phyloP scores from a whole-genome alignment of 2,888 invertebrate genomes.

The Euzophera pinguis region DNA sequence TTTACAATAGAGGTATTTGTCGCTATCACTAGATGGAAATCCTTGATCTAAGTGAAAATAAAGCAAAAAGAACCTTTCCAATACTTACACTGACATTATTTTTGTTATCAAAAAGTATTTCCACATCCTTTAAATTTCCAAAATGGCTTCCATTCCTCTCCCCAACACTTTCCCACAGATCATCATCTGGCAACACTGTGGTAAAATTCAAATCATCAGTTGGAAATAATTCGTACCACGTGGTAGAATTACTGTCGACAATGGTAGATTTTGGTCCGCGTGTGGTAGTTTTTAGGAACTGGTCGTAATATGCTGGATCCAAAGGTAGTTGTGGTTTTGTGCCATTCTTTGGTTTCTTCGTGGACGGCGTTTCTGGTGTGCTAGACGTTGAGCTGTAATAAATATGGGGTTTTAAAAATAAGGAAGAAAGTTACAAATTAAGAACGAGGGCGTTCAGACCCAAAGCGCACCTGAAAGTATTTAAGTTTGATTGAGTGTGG shows the following conservation, averaged over 20 bases:
- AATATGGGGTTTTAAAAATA: too few species aligned
- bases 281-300: conserved; percentile 69
- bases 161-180: conserved; percentile 64
- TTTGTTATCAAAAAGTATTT: conserved; percentile 61
- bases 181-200: conserved; percentile 55
- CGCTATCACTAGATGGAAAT: too few species aligned
- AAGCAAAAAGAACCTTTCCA: background rate
- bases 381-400: conserved; percentile 44
- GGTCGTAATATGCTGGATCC: conserved; percentile 65
- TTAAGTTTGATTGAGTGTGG: too few species aligned
- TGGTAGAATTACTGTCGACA: conserved; percentile 46
- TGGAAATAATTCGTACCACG: conserved; percentile 63
- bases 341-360: conserved; percentile 35
- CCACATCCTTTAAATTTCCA: conserved; percentile 67
- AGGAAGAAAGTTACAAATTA: too few species aligned
- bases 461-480: too few species aligned
- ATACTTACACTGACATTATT: conserved; percentile 45
- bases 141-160: conserved; percentile 48
- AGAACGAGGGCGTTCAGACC: too few species aligned
- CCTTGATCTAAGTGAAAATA: too few species aligned
- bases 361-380: conserved; percentile 33
- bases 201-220: conserved; percentile 49
- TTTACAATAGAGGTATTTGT: too few species aligned
- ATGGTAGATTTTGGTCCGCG: conserved; percentile 36
- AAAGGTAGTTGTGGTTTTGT: conserved; percentile 49